Conservation (phyloP, 2,797 vertebrate genomes). For the Microcaecilia unicolor region DNA sequence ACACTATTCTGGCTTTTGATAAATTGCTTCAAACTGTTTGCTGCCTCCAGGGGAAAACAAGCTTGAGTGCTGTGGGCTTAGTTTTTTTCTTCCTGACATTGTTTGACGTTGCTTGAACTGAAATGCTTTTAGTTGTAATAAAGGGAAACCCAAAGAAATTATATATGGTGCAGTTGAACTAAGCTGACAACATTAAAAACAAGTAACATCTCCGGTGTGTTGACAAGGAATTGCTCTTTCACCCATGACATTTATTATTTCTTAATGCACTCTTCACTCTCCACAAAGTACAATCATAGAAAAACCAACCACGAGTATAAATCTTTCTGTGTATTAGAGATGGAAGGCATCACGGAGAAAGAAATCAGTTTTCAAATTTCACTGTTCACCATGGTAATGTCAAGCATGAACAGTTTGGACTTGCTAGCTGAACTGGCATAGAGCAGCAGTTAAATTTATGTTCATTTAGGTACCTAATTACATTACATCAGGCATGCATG, state of each 20-base stretch:
- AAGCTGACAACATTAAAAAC: slow-evolving; percentile 7
- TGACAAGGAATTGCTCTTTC: slow-evolving; percentile 13
- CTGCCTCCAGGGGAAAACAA: slow-evolving; percentile 22
- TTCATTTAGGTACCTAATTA: too few relatives aligned
- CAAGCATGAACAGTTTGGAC: too few relatives aligned
- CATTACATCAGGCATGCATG: too few relatives aligned
- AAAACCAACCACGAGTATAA: neutral
- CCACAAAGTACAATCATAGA: neutral
- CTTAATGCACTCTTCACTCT: slow-evolving; percentile 1
- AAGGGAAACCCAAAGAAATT: slow-evolving; percentile 6
- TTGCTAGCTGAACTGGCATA: too few relatives aligned
- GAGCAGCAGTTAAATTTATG: too few relatives aligned
- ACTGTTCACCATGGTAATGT: too few relatives aligned
- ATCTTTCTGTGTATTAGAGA: neutral
- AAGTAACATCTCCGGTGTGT: neutral
- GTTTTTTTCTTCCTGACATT: slow-evolving; percentile 27
- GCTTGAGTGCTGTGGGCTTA: slow-evolving; percentile 16
- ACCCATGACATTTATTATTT: neutral
- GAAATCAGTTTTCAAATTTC: too few relatives aligned
- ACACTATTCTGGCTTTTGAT: slow-evolving; percentile 27
- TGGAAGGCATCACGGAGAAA: too few relatives aligned
- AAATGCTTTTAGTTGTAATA: slow-evolving; percentile 6
- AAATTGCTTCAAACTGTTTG: slow-evolving; percentile 34
- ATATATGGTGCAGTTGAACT: slow-evolving; percentile 7
- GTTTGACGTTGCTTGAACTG: slow-evolving; percentile 16